Percentiles rank a stretch among this genome's conserved stretches.
These are phyloP conservation scores for Papilio protenor DNA, from an alignment of 2,888 invertebrate genomes.

Conservation along the genomic window DNA sequence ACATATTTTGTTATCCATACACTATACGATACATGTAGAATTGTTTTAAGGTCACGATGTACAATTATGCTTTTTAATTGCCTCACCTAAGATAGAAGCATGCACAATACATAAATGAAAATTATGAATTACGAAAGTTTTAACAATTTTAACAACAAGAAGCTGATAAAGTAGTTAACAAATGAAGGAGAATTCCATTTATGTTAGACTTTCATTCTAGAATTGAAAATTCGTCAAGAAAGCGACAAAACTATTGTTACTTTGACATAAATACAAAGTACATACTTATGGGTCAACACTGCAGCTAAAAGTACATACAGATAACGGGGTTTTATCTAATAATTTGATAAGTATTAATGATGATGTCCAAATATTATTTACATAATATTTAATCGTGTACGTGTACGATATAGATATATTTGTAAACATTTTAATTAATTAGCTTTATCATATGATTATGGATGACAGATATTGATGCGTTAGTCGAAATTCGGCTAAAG, in stretches of 20 bases:
- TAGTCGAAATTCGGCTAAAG: not conserved
- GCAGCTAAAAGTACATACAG: not conserved
- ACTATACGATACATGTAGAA: not conserved
- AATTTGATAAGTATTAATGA: not conserved
- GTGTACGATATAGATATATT: not conserved
- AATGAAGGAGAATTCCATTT: no score
- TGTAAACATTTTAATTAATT: not conserved
- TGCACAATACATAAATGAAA: not conserved
- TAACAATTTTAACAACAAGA: no score
- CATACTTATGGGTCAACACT: not conserved
- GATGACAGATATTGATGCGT: not conserved
- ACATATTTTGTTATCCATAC: not conserved
- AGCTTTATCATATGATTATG: not conserved
- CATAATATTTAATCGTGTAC: slow-evolving; percentile 4
- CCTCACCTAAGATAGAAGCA: not conserved
- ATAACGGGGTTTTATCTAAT: not conserved
- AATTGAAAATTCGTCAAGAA: not conserved
- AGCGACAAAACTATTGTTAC: not conserved
- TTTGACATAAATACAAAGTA: not conserved
- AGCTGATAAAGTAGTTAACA: no score
- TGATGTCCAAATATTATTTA: not conserved
- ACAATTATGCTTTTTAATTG: not conserved
- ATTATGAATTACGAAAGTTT: no score
- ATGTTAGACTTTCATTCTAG: no score
- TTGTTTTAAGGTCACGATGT: not conserved